Evolutionary conservation across 2,888 invertebrate species (phyloP).

Genomic region (Metacarcinus magister): DNA sequence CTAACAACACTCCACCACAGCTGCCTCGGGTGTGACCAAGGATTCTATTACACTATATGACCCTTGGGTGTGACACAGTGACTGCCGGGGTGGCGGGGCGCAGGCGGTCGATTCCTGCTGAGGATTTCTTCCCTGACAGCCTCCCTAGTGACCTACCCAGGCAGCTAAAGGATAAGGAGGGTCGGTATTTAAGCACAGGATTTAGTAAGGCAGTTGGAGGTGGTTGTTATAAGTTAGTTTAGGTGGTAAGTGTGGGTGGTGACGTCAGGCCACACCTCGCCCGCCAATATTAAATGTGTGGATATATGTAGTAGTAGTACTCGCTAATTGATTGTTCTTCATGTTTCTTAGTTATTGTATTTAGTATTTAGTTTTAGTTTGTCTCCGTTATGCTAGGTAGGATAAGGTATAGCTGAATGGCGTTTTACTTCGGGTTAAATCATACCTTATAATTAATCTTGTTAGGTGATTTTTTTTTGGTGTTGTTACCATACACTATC

Average conservation of each 20-base stretch:
- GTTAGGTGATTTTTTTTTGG: no score
- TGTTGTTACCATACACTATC: no score
- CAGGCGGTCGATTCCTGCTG: slow-evolving; percentile 72
- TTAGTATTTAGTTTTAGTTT: background rate
- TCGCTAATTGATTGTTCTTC: background rate
- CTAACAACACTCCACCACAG: slow-evolving; percentile 13
- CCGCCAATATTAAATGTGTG: slow-evolving; percentile 62
- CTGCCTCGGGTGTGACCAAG: background rate
- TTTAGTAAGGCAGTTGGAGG: background rate
- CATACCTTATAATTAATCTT: no score
- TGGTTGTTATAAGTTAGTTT: background rate
- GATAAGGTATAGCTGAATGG: no score
- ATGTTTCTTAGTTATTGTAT: background rate
- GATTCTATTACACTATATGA: no score
- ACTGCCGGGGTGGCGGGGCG: slow-evolving; percentile 53
- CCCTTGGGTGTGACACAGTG: background rate
- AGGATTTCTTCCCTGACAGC: slow-evolving; percentile 65
- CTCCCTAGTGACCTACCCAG: slow-evolving; percentile 54
- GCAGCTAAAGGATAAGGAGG: background rate
- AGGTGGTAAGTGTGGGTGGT: background rate
- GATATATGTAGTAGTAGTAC: background rate
- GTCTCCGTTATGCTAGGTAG: background rate
- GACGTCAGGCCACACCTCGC: slow-evolving; percentile 76
- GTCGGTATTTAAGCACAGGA: background rate
- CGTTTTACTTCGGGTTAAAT: no score